Percentiles rank a stretch among this genome's conserved stretches.
phyloP scores from a whole-genome alignment of 2,113 vertebrate species.

The Neogale vison region DNA sequence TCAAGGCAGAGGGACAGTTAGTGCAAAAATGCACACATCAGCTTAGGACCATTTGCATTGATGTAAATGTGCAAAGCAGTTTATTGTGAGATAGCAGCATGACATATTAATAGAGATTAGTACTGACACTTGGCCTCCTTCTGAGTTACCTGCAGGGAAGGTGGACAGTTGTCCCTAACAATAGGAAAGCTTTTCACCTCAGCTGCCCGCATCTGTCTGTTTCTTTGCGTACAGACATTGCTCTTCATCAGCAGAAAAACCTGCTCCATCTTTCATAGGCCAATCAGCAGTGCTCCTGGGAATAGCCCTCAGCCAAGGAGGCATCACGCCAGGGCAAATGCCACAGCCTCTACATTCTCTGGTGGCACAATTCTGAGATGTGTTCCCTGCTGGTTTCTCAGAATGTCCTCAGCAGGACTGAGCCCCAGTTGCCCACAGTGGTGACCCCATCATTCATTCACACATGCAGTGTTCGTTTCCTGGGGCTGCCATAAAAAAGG shows the following conservation, averaged over 20 bases:
- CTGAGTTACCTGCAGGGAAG: neutral
- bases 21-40: neutral
- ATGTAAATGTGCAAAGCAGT: too few relatives aligned
- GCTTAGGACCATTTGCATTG: neutral
- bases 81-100: neutral
- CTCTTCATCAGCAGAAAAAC: neutral
- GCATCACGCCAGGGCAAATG: neutral
- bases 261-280: neutral
- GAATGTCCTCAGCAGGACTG: neutral
- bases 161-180: neutral
- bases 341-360: too few relatives aligned
- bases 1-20: too few relatives aligned
- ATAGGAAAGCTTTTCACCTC: neutral
- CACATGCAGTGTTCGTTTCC: neutral
- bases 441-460: neutral
- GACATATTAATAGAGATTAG: neutral
- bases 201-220: accelerated
- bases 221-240: neutral
- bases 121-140: neutral
- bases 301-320: neutral
- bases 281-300: neutral
- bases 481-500: neutral
- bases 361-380: accelerated
- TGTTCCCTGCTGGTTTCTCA: neutral
- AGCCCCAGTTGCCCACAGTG: neutral